These are phyloP conservation scores for Augiades crinisus DNA, from an alignment of 2,888 invertebrate genomes.

Conservation along the genomic window DNA sequence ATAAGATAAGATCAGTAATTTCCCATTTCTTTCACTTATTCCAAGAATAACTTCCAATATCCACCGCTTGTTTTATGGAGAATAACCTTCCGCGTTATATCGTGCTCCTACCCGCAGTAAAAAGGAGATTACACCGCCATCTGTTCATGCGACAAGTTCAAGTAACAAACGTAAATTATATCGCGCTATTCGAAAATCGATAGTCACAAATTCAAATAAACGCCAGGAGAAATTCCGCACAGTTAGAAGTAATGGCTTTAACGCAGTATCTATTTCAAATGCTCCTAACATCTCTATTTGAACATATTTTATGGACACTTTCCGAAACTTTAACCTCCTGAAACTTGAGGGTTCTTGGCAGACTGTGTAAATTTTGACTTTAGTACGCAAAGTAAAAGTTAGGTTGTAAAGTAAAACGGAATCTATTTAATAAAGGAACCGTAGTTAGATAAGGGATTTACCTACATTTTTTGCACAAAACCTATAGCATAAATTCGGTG, in stretches of 20 bases:
- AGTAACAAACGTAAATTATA: constrained; percentile 1
- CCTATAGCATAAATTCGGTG: not conserved
- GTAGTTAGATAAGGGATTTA: not conserved
- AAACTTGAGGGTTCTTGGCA: not conserved
- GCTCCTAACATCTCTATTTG: not conserved
- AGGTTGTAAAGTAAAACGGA: not conserved
- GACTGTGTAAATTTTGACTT: not conserved
- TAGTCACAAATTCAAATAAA: constrained; percentile 18
- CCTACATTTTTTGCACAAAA: not conserved
- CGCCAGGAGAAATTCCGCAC: not conserved
- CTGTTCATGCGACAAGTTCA: not conserved
- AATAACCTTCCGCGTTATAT: not conserved
- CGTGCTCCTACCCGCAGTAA: not conserved
- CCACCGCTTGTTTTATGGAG: not conserved
- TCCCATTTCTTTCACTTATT: no score
- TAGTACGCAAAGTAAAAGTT: not conserved
- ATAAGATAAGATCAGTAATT: no score
- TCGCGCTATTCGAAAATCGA: not conserved
- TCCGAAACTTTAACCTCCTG: constrained; percentile 7
- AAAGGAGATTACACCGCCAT: not conserved
- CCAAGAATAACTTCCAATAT: not conserved
- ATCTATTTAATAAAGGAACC: not conserved
- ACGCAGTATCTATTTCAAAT: not conserved
- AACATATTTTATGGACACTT: constrained; percentile 7
- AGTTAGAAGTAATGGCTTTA: constrained; percentile 2